Evolutionary conservation across 2,113 vertebrate species (phyloP).

Genomic region (Glareola pratincola): DNA sequence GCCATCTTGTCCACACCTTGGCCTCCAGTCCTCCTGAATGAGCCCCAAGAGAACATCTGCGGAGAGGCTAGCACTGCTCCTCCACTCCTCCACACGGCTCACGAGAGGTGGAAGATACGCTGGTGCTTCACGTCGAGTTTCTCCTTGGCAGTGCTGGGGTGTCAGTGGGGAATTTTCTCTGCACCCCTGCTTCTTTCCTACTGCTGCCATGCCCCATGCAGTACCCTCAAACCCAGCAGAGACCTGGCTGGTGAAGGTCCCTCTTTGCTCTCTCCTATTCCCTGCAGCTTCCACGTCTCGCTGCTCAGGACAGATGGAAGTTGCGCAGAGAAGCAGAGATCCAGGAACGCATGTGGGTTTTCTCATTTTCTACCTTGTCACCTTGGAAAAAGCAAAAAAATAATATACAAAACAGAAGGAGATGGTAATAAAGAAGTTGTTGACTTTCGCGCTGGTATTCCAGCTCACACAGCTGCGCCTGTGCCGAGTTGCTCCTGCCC

Average conservation of each 20-base stretch:
- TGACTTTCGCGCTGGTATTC: neutral
- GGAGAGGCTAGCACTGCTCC: neutral
- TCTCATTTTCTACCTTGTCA: slow-evolving; percentile 31
- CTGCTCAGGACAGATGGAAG: neutral
- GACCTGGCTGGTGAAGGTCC: neutral
- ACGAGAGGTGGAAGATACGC: accelerated
- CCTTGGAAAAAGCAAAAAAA: neutral
- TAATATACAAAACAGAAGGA: neutral
- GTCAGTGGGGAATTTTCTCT: neutral
- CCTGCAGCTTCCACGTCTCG: neutral
- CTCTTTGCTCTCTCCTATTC: neutral
- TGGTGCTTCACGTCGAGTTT: neutral
- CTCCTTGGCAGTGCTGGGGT: neutral
- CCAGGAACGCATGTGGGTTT: slow-evolving; percentile 6
- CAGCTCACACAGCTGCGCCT: neutral
- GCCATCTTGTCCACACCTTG: neutral
- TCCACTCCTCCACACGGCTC: neutral
- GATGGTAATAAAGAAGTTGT: neutral
- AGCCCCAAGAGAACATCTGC: neutral
- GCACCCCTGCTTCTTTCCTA: neutral
- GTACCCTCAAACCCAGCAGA: accelerated
- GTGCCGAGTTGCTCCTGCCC: neutral
- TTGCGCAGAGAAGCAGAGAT: neutral
- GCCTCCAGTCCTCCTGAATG: neutral
- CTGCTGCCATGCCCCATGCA: neutral